phyloP scores from a whole-genome alignment of 92 coral and sea anemone genomes.

The Porites lobata region DNA sequence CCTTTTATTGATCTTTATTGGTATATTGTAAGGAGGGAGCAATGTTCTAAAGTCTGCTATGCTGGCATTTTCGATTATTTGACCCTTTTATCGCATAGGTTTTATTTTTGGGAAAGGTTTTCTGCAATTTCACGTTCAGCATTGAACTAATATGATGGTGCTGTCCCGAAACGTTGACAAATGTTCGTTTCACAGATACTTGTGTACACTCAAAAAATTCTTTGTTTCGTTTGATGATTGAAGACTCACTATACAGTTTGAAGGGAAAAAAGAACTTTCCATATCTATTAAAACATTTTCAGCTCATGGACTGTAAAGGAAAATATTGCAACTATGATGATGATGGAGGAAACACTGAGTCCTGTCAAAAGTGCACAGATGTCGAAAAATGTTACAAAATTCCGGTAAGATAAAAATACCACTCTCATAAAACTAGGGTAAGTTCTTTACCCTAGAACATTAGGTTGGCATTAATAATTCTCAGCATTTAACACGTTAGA shows the following conservation, averaged over 20 bases:
- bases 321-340: not conserved
- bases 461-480: not conserved
- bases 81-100: not conserved
- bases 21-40: conserved; percentile 4
- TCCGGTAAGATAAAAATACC: conserved; percentile 27
- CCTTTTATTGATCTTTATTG: not conserved
- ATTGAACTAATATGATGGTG: not conserved
- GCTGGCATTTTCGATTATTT: conserved; percentile 2
- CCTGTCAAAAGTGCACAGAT: conserved; percentile 71
- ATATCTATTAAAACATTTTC: not conserved
- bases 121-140: not conserved
- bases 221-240: too few species aligned
- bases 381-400: conserved; percentile 67
- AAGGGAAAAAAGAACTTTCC: not conserved
- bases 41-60: conserved; percentile 11
- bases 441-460: too few species aligned
- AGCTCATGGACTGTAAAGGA: conserved; percentile 67
- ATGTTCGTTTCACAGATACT: conserved; percentile 10
- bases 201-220: not conserved
- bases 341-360: not conserved
- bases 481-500: too few species aligned
- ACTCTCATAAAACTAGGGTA: too few species aligned
- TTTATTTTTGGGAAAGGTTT: not conserved
- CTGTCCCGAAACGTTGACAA: conserved; percentile 7
- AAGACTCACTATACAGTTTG: too few species aligned